A percentile compares a stretch with the other conserved stretches of the same genome.
These are phyloP conservation scores for Enteromius paludinosus DNA, from an alignment of 2,797 vertebrate species.

Conservation along the genomic window DNA sequence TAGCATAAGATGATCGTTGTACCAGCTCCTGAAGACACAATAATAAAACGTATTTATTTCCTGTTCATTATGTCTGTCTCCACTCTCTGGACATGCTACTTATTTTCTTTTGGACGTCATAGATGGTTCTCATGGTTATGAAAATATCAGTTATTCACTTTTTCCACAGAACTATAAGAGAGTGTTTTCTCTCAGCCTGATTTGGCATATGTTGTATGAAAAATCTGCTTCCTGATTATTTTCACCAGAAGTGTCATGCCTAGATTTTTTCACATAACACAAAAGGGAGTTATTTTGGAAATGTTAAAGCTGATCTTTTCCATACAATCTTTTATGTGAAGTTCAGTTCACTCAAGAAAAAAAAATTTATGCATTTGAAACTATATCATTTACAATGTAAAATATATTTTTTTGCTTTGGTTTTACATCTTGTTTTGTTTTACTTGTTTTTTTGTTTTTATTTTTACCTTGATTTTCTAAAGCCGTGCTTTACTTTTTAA, in stretches of 20 bases:
- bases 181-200: constrained; percentile 21
- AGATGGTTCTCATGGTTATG: constrained; percentile 17
- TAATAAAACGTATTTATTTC: neutral
- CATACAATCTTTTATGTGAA: neutral
- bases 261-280: neutral
- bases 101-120: constrained; percentile 26
- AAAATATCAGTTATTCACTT: neutral
- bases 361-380: neutral
- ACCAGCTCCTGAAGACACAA: constrained; percentile 3
- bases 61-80: constrained; percentile 2
- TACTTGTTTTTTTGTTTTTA: neutral
- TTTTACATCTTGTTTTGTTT: neutral
- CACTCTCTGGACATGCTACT: constrained; percentile 28
- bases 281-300: neutral
- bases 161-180: constrained; percentile 7
- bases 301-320: neutral
- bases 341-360: neutral
- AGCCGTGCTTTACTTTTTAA: neutral
- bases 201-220: neutral
- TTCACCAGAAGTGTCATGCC: neutral
- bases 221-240: neutral
- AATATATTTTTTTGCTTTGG: neutral
- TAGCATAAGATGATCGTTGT: constrained; percentile 31
- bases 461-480: neutral
- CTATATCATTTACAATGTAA: neutral